Evolutionary conservation across 2,797 vertebrate species (phyloP).

Genomic region (Poeciliopsis turneri): DNA sequence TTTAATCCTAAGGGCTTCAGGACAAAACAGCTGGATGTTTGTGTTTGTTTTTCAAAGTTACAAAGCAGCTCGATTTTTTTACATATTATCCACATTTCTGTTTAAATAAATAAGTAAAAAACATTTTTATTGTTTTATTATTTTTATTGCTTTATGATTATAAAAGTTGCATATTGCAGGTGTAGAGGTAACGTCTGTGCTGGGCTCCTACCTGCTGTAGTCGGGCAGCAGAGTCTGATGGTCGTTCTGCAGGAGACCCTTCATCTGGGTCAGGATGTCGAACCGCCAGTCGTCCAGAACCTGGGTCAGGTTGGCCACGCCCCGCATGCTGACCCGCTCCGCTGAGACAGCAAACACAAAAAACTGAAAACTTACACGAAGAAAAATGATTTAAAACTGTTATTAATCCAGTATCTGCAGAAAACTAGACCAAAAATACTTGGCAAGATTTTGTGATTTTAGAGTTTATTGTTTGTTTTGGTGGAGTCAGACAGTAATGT

Average conservation of each 20-base stretch:
- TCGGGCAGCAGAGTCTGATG: conserved; percentile 82
- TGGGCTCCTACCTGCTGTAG: conserved; percentile 76
- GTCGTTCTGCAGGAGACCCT: conserved; percentile 77
- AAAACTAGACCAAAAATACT: no score
- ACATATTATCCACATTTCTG: no score
- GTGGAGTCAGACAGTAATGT: conserved; percentile 50
- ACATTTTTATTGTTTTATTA: no score
- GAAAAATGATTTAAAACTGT: background rate
- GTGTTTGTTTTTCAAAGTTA: background rate
- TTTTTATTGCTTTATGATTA: no score
- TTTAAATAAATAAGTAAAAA: no score
- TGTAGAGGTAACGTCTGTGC: background rate
- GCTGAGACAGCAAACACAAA: conserved; percentile 54
- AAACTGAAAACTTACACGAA: background rate
- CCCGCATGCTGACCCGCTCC: conserved; percentile 79
- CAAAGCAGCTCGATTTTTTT: no score
- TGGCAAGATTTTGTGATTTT: no score
- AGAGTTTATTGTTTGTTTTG: conserved; percentile 19
- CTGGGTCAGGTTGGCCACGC: conserved; percentile 81
- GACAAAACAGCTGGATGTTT: background rate
- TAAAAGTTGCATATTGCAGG: no score
- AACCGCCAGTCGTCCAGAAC: conserved; percentile 85
- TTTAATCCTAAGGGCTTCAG: background rate
- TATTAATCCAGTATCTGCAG: no score
- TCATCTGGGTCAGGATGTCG: conserved; percentile 81